These are phyloP conservation scores for Pyxicephalus adspersus DNA, from an alignment of 2,113 vertebrate species.

Conservation along the genomic window DNA sequence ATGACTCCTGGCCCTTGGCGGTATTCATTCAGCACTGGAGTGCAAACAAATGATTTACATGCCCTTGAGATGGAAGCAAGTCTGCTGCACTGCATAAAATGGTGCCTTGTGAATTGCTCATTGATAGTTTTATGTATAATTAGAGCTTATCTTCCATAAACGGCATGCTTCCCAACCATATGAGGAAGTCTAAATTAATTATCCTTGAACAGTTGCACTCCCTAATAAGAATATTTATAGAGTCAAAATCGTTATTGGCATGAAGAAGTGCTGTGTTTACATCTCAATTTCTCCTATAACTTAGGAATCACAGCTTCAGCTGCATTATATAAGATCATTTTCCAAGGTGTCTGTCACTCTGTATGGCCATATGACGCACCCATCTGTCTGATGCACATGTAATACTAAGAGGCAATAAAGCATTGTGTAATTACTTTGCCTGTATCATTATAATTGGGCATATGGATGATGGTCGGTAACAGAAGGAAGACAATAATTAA, in stretches of 20 bases:
- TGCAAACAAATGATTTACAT: background rate
- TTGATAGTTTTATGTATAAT: constrained; percentile 21
- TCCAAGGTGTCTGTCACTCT: constrained; percentile 34
- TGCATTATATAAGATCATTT: constrained; percentile 21
- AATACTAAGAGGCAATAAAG: constrained; percentile 5
- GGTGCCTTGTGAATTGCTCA: constrained; percentile 15
- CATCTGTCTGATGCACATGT: constrained; percentile 34
- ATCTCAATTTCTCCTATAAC: constrained; percentile 18
- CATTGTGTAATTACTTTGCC: constrained; percentile 39
- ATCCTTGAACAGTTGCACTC: constrained; percentile 29
- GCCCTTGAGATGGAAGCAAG: constrained; percentile 26
- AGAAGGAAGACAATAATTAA: constrained; percentile 32
- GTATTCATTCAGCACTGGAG: background rate
- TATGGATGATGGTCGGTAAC: constrained; percentile 29
- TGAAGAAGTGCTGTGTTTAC: background rate
- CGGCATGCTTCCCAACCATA: constrained; percentile 14
- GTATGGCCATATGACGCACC: constrained; percentile 7
- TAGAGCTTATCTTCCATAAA: constrained; percentile 30
- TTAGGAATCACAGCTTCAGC: background rate
- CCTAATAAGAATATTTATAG: constrained; percentile 18
- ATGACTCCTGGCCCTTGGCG: too few species aligned
- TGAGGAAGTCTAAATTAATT: constrained; percentile 35
- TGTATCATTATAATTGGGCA: constrained; percentile 37
- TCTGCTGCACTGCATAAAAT: background rate
- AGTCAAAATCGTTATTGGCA: background rate